Conservation (phyloP, 2,888 invertebrate genomes). For the Syritta pipiens region DNA sequence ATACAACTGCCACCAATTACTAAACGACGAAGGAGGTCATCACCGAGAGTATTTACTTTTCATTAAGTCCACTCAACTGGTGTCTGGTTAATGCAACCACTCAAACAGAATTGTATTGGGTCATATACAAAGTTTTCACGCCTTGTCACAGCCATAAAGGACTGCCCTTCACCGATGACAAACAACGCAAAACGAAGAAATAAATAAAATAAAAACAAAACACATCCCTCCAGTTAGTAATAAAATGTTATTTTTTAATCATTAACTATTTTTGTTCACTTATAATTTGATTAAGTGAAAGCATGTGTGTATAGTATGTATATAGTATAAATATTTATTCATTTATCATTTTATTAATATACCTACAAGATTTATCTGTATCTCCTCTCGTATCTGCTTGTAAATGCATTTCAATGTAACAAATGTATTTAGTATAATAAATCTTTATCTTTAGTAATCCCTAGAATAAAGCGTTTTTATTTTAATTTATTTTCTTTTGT, state of each 20-base stretch:
- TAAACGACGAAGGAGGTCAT: too few species aligned
- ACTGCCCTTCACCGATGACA: too few species aligned
- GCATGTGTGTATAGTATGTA: slow-evolving; percentile 25
- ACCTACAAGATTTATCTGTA: slow-evolving; percentile 12
- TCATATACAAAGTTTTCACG: too few species aligned
- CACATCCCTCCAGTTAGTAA: slow-evolving; percentile 11
- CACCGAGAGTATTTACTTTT: too few species aligned
- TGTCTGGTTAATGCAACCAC: too few species aligned
- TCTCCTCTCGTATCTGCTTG: slow-evolving; percentile 17
- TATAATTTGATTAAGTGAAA: slow-evolving; percentile 33
- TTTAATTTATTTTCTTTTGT: neutral
- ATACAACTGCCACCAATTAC: too few species aligned
- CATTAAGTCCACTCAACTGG: too few species aligned
- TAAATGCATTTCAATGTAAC: slow-evolving; percentile 50
- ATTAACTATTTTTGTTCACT: slow-evolving; percentile 25
- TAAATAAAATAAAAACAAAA: neutral
- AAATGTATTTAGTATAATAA: slow-evolving; percentile 9
- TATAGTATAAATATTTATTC: slow-evolving; percentile 46
- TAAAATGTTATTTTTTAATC: slow-evolving; percentile 60
- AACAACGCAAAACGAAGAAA: too few species aligned
- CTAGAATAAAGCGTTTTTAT: slow-evolving; percentile 43
- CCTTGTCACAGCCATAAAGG: neutral
- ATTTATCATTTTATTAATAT: slow-evolving; percentile 17
- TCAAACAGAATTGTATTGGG: too few species aligned
- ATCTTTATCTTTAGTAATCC: slow-evolving; percentile 7